Percentiles rank a stretch among this genome's conserved stretches.
Conservation (phyloP, 2,888 invertebrate genomes). For the Seladonia tumulorum region DNA sequence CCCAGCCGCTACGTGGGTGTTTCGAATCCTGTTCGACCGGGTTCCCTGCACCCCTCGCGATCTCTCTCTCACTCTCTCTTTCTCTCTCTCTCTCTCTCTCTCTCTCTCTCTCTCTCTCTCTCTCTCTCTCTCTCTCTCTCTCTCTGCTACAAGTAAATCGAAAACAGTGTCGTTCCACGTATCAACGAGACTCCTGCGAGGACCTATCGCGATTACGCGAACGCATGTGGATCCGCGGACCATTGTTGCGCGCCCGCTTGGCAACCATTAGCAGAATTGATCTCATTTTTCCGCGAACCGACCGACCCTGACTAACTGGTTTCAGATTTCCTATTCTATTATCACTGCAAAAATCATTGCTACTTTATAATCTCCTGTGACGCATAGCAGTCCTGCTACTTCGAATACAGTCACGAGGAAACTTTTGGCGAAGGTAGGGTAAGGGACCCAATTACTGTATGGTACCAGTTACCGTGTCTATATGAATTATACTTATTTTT, state of each 20-base stretch:
- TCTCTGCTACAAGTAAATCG: background rate
- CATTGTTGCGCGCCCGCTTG: background rate
- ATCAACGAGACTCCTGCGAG: background rate
- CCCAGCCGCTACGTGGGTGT: conserved; percentile 44
- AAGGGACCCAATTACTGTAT: too few species aligned
- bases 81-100: background rate
- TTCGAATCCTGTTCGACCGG: conserved; percentile 35
- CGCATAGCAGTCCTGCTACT: background rate
- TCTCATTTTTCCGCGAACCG: background rate
- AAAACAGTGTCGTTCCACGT: background rate
- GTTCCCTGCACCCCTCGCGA: background rate
- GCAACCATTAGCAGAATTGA: background rate
- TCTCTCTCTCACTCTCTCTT: background rate
- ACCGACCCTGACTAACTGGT: background rate
- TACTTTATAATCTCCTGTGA: background rate
- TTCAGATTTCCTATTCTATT: background rate
- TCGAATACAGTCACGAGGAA: background rate
- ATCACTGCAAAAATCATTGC: background rate
- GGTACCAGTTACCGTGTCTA: too few species aligned
- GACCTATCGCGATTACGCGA: background rate
- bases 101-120: background rate
- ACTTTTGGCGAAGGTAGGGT: background rate
- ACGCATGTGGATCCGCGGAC: background rate
- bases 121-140: background rate
- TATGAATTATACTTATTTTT: too few species aligned